phyloP scores from a whole-genome alignment of 2,113 vertebrate species.

The Upupa epops region DNA sequence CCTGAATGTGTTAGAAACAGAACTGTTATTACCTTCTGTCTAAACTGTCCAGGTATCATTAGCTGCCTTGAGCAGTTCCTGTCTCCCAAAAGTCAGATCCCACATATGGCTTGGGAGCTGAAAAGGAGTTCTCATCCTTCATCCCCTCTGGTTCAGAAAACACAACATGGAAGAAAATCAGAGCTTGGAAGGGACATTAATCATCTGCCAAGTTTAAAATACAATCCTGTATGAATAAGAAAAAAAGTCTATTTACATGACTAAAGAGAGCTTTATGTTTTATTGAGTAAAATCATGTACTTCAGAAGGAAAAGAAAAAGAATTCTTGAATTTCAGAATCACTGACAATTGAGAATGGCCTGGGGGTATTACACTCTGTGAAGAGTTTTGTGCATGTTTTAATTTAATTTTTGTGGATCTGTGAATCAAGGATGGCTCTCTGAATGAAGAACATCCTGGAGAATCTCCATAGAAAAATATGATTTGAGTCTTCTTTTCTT shows the following conservation, averaged over 20 bases:
- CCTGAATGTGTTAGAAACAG: neutral
- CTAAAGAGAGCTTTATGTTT: neutral
- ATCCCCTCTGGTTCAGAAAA: neutral
- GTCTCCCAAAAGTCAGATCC: neutral
- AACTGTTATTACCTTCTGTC: neutral
- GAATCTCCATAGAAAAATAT: neutral
- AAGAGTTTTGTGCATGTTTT: neutral
- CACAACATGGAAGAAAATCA: neutral
- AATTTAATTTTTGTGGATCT: neutral
- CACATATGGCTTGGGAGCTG: neutral
- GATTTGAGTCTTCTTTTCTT: neutral
- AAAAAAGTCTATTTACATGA: neutral
- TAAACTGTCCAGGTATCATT: neutral
- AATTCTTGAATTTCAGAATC: neutral
- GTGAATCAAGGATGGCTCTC: neutral
- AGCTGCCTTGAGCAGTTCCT: constrained; percentile 12
- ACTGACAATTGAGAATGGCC: neutral
- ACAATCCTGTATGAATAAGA: neutral
- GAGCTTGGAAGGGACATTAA: neutral
- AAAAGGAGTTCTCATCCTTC: neutral
- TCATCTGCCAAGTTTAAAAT: neutral
- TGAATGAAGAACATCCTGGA: neutral
- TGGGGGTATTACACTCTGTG: neutral
- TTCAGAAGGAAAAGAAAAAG: neutral
- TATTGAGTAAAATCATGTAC: neutral